Evolutionary conservation across 2,888 invertebrate genomes (phyloP), one percentile per base, ranked within the genome.

Genomic region (Ametastegia equiseti): DNA sequence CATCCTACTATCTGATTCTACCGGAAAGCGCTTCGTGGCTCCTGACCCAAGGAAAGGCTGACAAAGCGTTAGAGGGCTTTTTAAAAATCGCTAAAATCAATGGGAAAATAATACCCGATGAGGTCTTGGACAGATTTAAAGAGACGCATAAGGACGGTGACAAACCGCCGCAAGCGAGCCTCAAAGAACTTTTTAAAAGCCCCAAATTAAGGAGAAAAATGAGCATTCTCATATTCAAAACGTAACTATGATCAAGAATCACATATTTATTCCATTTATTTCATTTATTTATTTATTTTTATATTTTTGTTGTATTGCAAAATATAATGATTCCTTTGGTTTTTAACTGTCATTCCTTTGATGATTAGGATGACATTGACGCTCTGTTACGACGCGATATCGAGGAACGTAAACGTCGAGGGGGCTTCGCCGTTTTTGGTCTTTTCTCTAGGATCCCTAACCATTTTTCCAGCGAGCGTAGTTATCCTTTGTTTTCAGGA

Each of bases 1-100:
- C 75, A 1, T 75, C 36, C 2, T 75, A 75, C 54, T 75, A 75
- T 13, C 45, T 75, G 30, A 54, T 75, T 36, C 75, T 92, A 1
- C 94, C 94, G 0, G 94, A 94, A 88, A 94, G 94, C 85, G 94
- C 93, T 0, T 93, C 94, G 83, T 94, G 94, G 94, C 89, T 94
- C 39, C 91, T 94, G 13, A 92, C 94, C 80, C 93, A 92, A 86
- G 93, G 93, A 39, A 90, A 92, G 83, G 92, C 92, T 11, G 92
- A 93, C 2, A 89, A 92, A 81, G 94, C 94, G 0, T 90, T 93
- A 7, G 81, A 88, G 63, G 93, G 94, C 84, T 92, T 94, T 83
- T 88, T 91, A 84, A 91, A 90, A 79, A 93, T 94, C 71, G 94
- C 94, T 4, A 91, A 90, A 86, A 91, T 93, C 80, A 94, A 94